Percentiles rank a stretch among this genome's conserved stretches.
Conservation (phyloP, 2,797 vertebrate genomes). For the Sitta carolinensis region DNA sequence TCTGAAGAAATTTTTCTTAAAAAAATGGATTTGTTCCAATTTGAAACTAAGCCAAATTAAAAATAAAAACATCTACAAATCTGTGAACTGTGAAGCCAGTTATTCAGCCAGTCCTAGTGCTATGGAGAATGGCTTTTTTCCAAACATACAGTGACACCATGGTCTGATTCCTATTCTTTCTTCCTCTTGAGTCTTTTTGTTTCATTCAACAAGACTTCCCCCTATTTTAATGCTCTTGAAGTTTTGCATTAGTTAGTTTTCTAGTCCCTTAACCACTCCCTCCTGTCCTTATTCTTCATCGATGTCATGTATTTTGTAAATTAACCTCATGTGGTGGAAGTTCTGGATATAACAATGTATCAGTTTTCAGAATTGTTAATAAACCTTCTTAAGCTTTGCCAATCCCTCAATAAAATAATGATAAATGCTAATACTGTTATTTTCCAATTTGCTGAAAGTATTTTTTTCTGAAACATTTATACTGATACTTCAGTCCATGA, state of each 20-base stretch:
- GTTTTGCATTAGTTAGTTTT: background rate
- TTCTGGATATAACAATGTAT: background rate
- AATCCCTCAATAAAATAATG: background rate
- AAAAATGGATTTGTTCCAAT: slow-evolving; percentile 60
- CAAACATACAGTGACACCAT: background rate
- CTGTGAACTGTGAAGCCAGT: slow-evolving; percentile 23
- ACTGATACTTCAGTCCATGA: background rate
- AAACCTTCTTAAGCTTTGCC: background rate
- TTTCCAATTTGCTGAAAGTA: background rate
- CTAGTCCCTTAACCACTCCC: background rate
- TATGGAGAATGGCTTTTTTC: background rate
- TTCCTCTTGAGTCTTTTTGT: background rate
- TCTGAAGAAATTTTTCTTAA: slow-evolving; percentile 41
- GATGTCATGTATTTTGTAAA: background rate
- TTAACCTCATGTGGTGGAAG: background rate
- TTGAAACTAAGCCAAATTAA: slow-evolving; percentile 51
- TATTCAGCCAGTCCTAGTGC: background rate
- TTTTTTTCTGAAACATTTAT: background rate
- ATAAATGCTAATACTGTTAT: background rate
- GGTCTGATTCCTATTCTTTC: background rate
- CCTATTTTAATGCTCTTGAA: background rate
- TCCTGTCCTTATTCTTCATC: background rate
- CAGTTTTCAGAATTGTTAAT: background rate
- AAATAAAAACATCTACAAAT: background rate
- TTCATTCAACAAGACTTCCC: background rate